A percentile compares a stretch with the other conserved stretches of the same genome.
These are phyloP conservation scores for Tanypteryx hageni DNA, from an alignment of 2,888 invertebrate species.

Conservation along the genomic window DNA sequence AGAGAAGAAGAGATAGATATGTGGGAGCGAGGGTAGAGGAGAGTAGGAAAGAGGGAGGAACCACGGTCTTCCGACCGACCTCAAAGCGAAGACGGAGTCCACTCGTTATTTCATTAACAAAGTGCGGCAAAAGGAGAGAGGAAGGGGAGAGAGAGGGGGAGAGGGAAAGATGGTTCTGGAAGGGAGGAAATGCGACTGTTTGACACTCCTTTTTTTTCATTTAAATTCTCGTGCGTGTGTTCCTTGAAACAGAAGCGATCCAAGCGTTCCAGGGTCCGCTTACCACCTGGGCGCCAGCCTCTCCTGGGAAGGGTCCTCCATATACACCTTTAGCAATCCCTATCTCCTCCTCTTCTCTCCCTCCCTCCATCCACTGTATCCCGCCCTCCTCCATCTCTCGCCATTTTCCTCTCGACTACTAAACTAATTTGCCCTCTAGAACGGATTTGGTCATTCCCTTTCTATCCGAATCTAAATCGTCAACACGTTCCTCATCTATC, in stretches of 20 bases:
- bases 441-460: neutral
- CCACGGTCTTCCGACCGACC: neutral
- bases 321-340: neutral
- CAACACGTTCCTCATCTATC: neutral
- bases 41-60: neutral
- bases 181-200: neutral
- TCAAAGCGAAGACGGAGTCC: constrained; percentile 59
- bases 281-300: neutral
- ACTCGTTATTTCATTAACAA: constrained; percentile 63
- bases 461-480: neutral
- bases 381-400: neutral
- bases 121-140: constrained; percentile 7
- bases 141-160: neutral
- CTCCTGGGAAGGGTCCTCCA: neutral
- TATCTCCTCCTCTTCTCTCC: neutral
- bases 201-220: neutral
- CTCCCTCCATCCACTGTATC: neutral
- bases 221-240: constrained; percentile 9
- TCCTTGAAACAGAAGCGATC: constrained; percentile 32
- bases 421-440: constrained; percentile 18
- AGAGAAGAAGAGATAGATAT: no score
- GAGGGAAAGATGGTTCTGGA: neutral
- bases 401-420: constrained; percentile 12
- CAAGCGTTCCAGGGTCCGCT: constrained; percentile 8
- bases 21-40: neutral